Evolutionary conservation across 92 coral and sea anemone species (phyloP), one percentile per base, ranked within the genome.

Genomic region (Epizoanthus ramosus): DNA sequence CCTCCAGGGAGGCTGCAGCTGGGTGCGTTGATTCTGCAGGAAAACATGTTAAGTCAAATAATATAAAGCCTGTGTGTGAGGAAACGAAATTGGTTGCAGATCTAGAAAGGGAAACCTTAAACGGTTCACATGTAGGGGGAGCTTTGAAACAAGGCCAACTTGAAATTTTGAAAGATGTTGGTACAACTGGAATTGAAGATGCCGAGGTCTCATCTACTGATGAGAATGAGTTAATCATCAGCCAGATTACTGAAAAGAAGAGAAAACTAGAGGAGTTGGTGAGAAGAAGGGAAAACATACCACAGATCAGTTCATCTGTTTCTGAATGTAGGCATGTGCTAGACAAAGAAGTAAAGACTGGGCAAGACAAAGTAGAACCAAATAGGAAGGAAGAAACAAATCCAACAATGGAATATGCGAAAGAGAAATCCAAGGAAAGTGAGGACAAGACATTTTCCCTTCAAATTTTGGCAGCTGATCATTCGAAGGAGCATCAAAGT

Each of bases 231-330:
- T 84, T 88, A 3, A 79, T 88, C 16, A 47, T 70, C 18, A 47
- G 43, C 8, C 77, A 85, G 77, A 88, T 88, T n/a, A 88, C 24
- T 22, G 80, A 73, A 67, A 88, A 85, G 66, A 88, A 79, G 66
- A 85, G 50, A 59, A 79, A 88, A 50, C 71, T 88, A 3, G 91
- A 88, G 43, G 86, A 85, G 39, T 66, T 88, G 16, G 64, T 88
- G 57, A 79, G 73, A 35, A 85, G 71, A 64, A 72, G 89, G 89
- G 80, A 88, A 63, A 68, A 63, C 43, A 28, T 2, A 43, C 8
- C 72, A 24, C 47, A 67, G 9, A 67, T 67, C n/a, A 28, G 43
- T n/a, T 67, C n/a, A n/a, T n/a, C 47, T 33, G 72, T 16, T 67
- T 67, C 50, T 67, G 50, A 67, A 13, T 14, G 19, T 5, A 28